Evolutionary conservation across 2,113 vertebrate genomes (phyloP).

Genomic region (Psophia crepitans): DNA sequence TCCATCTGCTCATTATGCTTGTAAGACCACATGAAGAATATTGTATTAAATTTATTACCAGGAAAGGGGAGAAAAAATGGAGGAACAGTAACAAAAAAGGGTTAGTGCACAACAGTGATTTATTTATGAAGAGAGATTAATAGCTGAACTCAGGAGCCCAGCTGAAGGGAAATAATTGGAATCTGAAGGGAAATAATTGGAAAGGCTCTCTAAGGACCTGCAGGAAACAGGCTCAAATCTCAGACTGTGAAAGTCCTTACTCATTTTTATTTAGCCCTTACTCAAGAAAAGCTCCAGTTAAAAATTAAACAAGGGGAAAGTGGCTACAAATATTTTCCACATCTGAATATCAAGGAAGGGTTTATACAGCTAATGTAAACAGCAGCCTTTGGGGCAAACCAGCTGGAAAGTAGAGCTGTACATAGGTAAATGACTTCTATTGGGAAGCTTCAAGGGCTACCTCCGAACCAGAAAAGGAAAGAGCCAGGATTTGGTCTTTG

Average conservation of each 20-base stretch:
- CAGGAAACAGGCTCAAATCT: not conserved
- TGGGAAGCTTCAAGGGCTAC: not conserved
- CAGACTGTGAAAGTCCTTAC: not conserved
- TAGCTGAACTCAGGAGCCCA: not conserved
- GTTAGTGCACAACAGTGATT: not conserved
- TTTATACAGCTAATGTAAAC: not conserved
- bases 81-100: not conserved
- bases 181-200: conserved; percentile 30
- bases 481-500: not conserved
- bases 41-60: not conserved
- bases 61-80: not conserved
- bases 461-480: not conserved
- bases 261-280: conserved; percentile 20
- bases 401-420: not conserved
- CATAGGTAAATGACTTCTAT: not conserved
- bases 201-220: not conserved
- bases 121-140: conserved; percentile 28
- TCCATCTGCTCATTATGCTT: not conserved
- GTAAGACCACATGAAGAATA: not conserved
- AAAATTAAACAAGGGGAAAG: not conserved
- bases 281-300: conserved; percentile 7
- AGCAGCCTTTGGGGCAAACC: not conserved
- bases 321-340: conserved; percentile 4
- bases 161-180: conserved; percentile 31
- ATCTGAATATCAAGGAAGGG: not conserved